phyloP scores from a whole-genome alignment of 2,797 vertebrate species.

The Poecilia picta region DNA sequence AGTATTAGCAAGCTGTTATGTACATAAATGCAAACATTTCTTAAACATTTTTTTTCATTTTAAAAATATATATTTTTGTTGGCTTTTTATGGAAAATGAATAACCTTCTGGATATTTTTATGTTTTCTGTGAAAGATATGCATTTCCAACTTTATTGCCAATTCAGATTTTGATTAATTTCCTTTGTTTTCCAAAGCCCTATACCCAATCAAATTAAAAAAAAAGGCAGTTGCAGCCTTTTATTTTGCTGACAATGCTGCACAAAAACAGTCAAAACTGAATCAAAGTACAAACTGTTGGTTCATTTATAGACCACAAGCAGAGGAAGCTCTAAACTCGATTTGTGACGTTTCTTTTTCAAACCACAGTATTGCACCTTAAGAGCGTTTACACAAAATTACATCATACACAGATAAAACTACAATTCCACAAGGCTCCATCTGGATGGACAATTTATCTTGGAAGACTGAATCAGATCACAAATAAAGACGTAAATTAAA shows the following conservation, averaged over 20 bases:
- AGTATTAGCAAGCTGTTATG: neutral
- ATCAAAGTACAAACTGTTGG: neutral
- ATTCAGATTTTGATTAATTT: neutral
- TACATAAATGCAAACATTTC: neutral
- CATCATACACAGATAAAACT: neutral
- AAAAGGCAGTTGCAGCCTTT: conserved; percentile 19
- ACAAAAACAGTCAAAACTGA: neutral
- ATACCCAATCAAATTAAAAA: neutral
- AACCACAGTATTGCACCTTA: neutral
- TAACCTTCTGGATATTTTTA: neutral
- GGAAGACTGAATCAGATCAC: neutral
- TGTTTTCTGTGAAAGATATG: neutral
- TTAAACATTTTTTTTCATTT: neutral
- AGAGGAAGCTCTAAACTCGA: neutral
- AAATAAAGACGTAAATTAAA: neutral
- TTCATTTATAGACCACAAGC: neutral
- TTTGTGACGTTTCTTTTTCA: neutral
- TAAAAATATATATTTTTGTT: neutral
- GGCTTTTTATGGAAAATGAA: neutral
- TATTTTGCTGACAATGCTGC: neutral
- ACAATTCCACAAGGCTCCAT: neutral
- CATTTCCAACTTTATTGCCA: neutral
- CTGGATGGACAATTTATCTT: neutral
- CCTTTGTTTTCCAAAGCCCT: neutral
- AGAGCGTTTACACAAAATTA: neutral